Evolutionary conservation across 2,888 invertebrate genomes (phyloP), one percentile per base, ranked within the genome.

Genomic region (Aethes cnicana): DNA sequence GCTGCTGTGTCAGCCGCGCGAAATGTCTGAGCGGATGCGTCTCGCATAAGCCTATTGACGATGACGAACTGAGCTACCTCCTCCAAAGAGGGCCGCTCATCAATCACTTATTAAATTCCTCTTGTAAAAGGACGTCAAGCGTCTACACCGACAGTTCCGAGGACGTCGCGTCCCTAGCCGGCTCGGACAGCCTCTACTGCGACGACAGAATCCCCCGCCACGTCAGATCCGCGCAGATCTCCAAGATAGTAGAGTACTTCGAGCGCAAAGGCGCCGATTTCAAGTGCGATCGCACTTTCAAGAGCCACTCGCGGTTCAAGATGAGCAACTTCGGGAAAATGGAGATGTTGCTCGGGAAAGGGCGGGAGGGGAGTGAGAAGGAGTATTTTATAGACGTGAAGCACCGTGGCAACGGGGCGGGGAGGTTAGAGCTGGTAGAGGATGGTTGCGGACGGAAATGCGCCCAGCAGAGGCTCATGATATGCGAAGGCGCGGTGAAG

Each of bases 91-190:
- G 64, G 21, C 80, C 81, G 18, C 80, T 88, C 48, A 75, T 84
- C 20, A 25, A 32, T 64, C 92, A 92, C 57, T 67, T 92, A 42
- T 84, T 63, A 8, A 58, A 50, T 30, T 59, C 91, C 49, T 72
- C 87, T 9, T 91, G 92, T 68, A 93, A 93, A 75, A 91, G 94
- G 56, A 93, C 95, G 26, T 94, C 94, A 47, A 95, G 95, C 60
- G 95, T 95, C 49, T 96, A 95, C 85, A 96, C 96, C 1, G 96
- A 96, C 78, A 95, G 95, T 71, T 95, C 95, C 32, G 96, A 96
- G 76, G 96, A 96, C 79, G 93, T 95, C 43, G 95, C 95, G 25
- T 95, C 95, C 69, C 88, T 96, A 47, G 93, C 94, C 0, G 95
- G 95, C 53, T 95, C 95, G 0, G 95, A 95, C 77, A 91, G 92